A percentile compares a stretch with the other conserved stretches of the same genome.
These are phyloP conservation scores for Coleophora flavipennella DNA, from an alignment of 2,888 invertebrate genomes.

Conservation along the genomic window DNA sequence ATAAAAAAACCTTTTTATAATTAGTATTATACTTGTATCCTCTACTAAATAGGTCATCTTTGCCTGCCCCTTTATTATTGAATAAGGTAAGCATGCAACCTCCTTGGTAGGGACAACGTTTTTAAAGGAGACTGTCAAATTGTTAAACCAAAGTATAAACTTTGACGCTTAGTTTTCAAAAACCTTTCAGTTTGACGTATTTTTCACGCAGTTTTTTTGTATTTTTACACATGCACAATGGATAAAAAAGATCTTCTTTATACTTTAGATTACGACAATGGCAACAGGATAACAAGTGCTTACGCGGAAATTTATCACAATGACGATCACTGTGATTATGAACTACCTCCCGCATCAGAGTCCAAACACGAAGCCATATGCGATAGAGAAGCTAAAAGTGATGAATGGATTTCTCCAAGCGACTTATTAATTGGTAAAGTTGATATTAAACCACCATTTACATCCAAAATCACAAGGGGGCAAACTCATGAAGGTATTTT, in stretches of 20 bases:
- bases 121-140: too few relatives aligned
- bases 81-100: too few relatives aligned
- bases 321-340: slow-evolving; percentile 29
- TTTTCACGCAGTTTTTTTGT: too few relatives aligned
- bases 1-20: too few relatives aligned
- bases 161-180: too few relatives aligned
- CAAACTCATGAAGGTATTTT: slow-evolving; percentile 56
- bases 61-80: too few relatives aligned
- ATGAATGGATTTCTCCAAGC: slow-evolving; percentile 56
- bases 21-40: too few relatives aligned
- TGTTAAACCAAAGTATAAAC: too few relatives aligned
- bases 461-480: slow-evolving; percentile 57
- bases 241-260: slow-evolving; percentile 27
- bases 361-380: slow-evolving; percentile 5
- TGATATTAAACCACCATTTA: slow-evolving; percentile 52
- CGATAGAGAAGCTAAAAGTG: slow-evolving; percentile 9
- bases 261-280: slow-evolving; percentile 17
- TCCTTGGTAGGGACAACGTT: too few relatives aligned
- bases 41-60: too few relatives aligned
- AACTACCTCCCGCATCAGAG: slow-evolving; percentile 11
- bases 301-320: slow-evolving; percentile 52
- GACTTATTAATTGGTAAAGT: slow-evolving; percentile 48
- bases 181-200: too few relatives aligned
- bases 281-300: slow-evolving; percentile 41
- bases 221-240: slow-evolving; percentile 18